Percentiles rank a stretch among this genome's conserved stretches.
Evolutionary conservation across 1,140 invertebrate genomes (phyloP).

Genomic region (Bacillus rossius): DNA sequence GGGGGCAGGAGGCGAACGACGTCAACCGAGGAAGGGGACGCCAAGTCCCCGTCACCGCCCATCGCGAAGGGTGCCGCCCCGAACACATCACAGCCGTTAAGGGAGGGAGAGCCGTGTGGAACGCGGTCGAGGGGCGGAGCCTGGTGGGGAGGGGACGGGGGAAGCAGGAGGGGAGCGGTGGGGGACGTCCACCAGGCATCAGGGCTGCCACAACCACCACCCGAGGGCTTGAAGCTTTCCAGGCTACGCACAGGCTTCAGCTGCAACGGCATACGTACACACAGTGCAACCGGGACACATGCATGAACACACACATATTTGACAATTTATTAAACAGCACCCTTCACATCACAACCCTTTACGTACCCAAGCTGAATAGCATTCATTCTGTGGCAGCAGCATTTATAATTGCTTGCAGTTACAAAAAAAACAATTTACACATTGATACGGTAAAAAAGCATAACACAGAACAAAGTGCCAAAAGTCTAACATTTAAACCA

Average conservation of each 20-base stretch:
- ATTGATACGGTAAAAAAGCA: no score
- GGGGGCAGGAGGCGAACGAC: slow-evolving; percentile 37
- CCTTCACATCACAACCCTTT: no score
- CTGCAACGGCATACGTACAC: slow-evolving; percentile 40
- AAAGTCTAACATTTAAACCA: no score
- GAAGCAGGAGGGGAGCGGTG: slow-evolving; percentile 19
- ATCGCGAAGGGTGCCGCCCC: slow-evolving; percentile 37
- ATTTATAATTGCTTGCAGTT: no score
- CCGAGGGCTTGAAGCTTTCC: slow-evolving; percentile 41
- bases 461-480: no score
- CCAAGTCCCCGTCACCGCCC: slow-evolving; percentile 35
- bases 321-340: no score
- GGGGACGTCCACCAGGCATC: slow-evolving; percentile 14
- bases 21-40: slow-evolving; percentile 31
- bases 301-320: no score
- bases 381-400: no score
- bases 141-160: slow-evolving; percentile 24
- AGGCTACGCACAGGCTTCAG: slow-evolving; percentile 54
- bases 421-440: no score
- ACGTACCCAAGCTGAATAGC: no score
- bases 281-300: neutral
- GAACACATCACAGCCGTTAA: slow-evolving; percentile 25
- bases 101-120: neutral
- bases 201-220: neutral
- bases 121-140: slow-evolving; percentile 17